Evolutionary conservation across 1,140 invertebrate genomes (phyloP), one percentile per base, ranked within the genome.

Genomic region (Drosophila pseudoobscura): DNA sequence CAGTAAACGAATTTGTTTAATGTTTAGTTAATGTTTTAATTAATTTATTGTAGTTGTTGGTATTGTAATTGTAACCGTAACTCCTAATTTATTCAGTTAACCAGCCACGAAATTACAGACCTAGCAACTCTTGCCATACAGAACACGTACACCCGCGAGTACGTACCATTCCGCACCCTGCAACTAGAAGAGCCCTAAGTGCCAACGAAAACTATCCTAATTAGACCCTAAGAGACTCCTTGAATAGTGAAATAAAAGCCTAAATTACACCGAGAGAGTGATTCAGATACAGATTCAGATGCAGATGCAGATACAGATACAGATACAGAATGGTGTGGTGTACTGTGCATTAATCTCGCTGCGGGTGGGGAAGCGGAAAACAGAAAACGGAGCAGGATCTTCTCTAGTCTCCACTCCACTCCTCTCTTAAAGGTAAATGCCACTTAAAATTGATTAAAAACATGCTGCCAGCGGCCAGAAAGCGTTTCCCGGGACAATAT

Each of bases 391-490:
- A 26, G 52, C 52, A 22, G 24, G 39, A 54, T 61, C 24, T 41
- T 55, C 20, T 9, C 11, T 3, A 5, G 1, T n/a, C 24, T 29
- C 35, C 35, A 20, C 39, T 54, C 62, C 60, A n/a, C 44, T 39
- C 4, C 9, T 51, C 17, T 57, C 55, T 35, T 47, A 45, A 74
- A 83, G 60, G 83, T 87, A 88, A 88, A 88, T 83, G 65, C 75
- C 84, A 79, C 75, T 88, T 83, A 88, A 88, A 88, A 88, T 88
- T 88, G 83, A 88, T 88, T 88, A 88, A 88, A 88, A 88, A 79
- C 83, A 88, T 70, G 84, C 63, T 54, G 66, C 62, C 55, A 24
- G 62, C 51, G 69, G 82, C 74, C 13, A 66, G 41, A 24, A 43
- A 41, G 43, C 24, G 55, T 41, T 56, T 56, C 46, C 58, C 20